Percentiles rank a stretch among this genome's conserved stretches.
Conservation (phyloP, 2,113 vertebrate genomes). For the Lichenostomus cassidix region DNA sequence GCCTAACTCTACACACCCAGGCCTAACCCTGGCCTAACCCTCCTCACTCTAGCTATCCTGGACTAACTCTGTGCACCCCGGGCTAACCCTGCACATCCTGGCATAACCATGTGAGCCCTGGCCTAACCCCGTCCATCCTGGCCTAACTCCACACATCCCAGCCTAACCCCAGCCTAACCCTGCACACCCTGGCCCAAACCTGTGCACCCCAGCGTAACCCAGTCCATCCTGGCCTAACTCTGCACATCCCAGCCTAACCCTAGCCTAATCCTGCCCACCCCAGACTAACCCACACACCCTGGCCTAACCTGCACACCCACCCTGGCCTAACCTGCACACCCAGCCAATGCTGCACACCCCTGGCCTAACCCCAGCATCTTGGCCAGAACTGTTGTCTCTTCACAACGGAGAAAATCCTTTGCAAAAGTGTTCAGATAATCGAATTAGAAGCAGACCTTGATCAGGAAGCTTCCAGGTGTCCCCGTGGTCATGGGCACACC, state of each 20-base stretch:
- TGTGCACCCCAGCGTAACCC: too few relatives aligned
- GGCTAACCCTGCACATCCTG: not conserved
- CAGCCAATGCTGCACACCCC: accelerated
- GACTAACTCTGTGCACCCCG: not conserved
- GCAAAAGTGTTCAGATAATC: accelerated
- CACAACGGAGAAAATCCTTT: not conserved
- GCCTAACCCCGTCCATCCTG: too few relatives aligned
- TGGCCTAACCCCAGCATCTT: accelerated
- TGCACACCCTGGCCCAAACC: not conserved
- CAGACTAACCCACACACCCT: too few relatives aligned
- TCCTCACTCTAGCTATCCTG: not conserved
- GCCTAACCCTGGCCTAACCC: not conserved
- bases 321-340: accelerated
- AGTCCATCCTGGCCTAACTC: too few relatives aligned
- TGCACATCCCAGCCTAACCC: too few relatives aligned
- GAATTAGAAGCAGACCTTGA: accelerated
- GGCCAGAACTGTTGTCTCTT: accelerated
- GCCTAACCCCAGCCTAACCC: too few relatives aligned
- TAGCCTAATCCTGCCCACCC: too few relatives aligned
- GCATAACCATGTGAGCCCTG: not conserved
- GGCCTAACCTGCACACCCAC: not conserved
- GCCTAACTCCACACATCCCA: accelerated
- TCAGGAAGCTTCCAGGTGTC: not conserved
- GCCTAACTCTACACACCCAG: too few relatives aligned
- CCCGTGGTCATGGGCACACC: not conserved